phyloP scores from a whole-genome alignment of 2,888 invertebrate genomes.

The Philereme vetulata region DNA sequence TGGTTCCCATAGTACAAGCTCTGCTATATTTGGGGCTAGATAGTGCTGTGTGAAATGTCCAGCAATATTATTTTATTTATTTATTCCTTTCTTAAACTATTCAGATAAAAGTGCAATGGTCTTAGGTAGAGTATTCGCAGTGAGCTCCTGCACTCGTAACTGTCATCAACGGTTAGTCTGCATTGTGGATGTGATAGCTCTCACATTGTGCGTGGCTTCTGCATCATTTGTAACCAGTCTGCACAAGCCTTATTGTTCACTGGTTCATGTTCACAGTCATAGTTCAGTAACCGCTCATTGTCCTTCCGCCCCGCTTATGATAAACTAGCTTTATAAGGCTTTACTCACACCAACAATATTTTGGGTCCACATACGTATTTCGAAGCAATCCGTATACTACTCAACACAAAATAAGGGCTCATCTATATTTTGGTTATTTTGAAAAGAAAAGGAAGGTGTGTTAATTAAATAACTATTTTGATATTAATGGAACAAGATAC shows the following conservation, averaged over 20 bases:
- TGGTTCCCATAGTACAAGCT: too few relatives aligned
- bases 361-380: not conserved
- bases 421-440: too few relatives aligned
- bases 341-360: not conserved
- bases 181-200: slow-evolving; percentile 27
- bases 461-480: too few relatives aligned
- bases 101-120: too few relatives aligned
- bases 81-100: too few relatives aligned
- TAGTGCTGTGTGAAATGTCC: too few relatives aligned
- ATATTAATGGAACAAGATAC: too few relatives aligned
- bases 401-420: too few relatives aligned
- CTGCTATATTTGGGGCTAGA: too few relatives aligned
- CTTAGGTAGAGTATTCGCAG: not conserved
- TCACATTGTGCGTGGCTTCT: slow-evolving; percentile 25
- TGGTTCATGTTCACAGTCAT: slow-evolving; percentile 13
- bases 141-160: slow-evolving; percentile 21
- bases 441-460: too few relatives aligned
- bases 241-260: slow-evolving; percentile 16
- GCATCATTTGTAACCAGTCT: slow-evolving; percentile 13
- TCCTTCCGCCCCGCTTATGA: not conserved
- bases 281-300: slow-evolving; percentile 3
- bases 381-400: too few relatives aligned
- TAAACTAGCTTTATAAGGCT: not conserved
- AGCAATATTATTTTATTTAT: too few relatives aligned
- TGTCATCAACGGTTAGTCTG: slow-evolving; percentile 34